Base-by-base conservation (phyloP, 1,140 invertebrate species). In the Drosophila suzukii region DNA sequence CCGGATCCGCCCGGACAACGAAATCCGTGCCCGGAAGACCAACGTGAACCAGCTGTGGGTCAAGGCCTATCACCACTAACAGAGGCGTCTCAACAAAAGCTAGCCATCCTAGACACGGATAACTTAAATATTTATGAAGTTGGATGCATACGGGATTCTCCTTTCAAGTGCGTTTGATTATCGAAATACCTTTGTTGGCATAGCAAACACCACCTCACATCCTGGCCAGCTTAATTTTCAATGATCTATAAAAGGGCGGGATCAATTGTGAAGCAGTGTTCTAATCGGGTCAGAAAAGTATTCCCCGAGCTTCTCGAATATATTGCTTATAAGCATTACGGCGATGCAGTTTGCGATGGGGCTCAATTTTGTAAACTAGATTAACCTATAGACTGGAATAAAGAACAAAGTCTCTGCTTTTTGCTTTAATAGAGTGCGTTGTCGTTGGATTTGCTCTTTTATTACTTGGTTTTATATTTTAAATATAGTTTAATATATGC, bases 401-500 rank as follows among this genome's bases (percentile, higher is more conserved):
- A 55, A 17, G 24, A 13, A 30, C 4, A 58, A 59, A 41, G n/a
- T 17, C 59, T 1, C 3, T 11, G 1, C 0, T 3, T 34, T 39
- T 10, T 47, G 41, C 43, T 80, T 86, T 78, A 75, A 86, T 81
- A 81, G 65, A 86, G 82, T 81, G 82, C 82, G 59, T 76, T 60
- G 57, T 63, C 56, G 55, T 78, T 78, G 53, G 77, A 58, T 75
- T 88, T 88, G 72, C 72, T 75, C 57, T 78, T 59, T 70, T 73
- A 71, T 77, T 77, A 71, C 75, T 89, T 83, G 56, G 72, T 89
- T 88, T 79, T 74, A 79, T 89, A 84, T 83, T 89, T 88, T 89
- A 89, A 89, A 89, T 79, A 88, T 89, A 88, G 67, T 89, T 88
- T 76, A 62, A 76, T 79, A 86, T 88, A 86, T 86, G 83, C 83